Base-by-base conservation (phyloP, 2,888 invertebrate species). In the Poecilus cupreus region DNA sequence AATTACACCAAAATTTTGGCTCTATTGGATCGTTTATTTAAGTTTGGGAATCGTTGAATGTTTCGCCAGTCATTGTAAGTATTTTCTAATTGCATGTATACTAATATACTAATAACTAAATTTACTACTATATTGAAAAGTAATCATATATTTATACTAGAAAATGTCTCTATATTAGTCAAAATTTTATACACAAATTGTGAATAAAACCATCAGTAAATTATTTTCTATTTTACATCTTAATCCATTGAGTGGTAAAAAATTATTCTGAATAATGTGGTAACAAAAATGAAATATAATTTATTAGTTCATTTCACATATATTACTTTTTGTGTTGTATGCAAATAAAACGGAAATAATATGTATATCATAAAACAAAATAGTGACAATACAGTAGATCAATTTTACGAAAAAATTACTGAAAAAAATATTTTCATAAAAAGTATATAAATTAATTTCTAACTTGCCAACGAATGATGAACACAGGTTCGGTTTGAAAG, bases 401-500 rank as follows among this genome's bases (percentile, higher is more conserved):
- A 68, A 37, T 68, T 51, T 11, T 51, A 60, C 60, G 13, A 70
- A n/a, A 70, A 39, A 37, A 68, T 22, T 72, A n/a, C 13, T 46
- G 22, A 54, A 18, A 37, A 6, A 43, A 72, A 22, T 72, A 72
- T 72, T 68, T 68, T 68, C 64, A 20, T 68, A 68, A 68, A n/a
- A 20, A 43, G 22, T 46, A 46, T 72, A 68, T 18, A 39, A 60
- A 16, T 68, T 68, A 2, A 46, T 72, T 72, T 72, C 20, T 32
- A 43, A 72, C 46, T 46, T 72, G 72, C 72, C 46, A 72, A 72
- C 43, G 72, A 46, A 72, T 72, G 24, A 64, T 20, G 20, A 43
- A 46, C 20, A 32, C 18, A 60, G 64, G 64, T 77, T 77, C 77
- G 77, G 64, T 77, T 77, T 77, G 77, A 77, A 77, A 60, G 77